Percentiles rank a stretch among this genome's conserved stretches.
Evolutionary conservation across 2,113 vertebrate genomes (phyloP).

Genomic region (Phasianus colchicus): DNA sequence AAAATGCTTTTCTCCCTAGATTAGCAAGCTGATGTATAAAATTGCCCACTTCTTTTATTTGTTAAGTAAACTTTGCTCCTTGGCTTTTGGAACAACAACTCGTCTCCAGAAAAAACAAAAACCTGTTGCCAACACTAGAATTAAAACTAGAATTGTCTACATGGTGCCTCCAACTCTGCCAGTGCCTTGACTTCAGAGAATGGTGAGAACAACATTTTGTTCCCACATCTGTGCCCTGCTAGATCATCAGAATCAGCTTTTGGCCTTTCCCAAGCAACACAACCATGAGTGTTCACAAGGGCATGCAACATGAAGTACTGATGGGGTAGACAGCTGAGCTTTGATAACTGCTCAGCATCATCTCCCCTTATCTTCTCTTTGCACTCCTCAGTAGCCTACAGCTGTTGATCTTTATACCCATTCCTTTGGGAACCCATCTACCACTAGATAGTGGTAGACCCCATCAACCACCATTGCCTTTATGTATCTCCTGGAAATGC

Average conservation of each 20-base stretch:
- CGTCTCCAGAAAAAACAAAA: not conserved
- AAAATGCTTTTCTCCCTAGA: not conserved
- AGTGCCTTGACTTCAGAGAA: not conserved
- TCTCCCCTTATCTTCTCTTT: not conserved
- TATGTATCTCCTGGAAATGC: not conserved
- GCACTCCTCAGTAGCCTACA: not conserved
- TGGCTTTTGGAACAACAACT: not conserved
- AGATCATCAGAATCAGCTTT: not conserved
- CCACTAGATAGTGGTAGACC: not conserved
- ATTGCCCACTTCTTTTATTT: not conserved
- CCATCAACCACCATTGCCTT: not conserved
- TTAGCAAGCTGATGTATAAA: not conserved
- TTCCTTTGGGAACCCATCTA: not conserved
- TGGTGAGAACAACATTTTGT: not conserved
- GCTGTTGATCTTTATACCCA: not conserved
- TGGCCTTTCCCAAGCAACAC: not conserved
- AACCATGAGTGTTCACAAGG: accelerated
- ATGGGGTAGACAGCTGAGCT: not conserved
- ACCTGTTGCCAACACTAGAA: not conserved
- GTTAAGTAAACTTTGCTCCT: not conserved
- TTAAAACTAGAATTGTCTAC: not conserved
- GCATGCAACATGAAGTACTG: not conserved
- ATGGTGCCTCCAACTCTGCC: not conserved
- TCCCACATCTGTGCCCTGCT: not conserved
- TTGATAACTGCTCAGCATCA: not conserved